Conservation (phyloP, 2,888 invertebrate genomes). For the Notocelia uddmanniana region DNA sequence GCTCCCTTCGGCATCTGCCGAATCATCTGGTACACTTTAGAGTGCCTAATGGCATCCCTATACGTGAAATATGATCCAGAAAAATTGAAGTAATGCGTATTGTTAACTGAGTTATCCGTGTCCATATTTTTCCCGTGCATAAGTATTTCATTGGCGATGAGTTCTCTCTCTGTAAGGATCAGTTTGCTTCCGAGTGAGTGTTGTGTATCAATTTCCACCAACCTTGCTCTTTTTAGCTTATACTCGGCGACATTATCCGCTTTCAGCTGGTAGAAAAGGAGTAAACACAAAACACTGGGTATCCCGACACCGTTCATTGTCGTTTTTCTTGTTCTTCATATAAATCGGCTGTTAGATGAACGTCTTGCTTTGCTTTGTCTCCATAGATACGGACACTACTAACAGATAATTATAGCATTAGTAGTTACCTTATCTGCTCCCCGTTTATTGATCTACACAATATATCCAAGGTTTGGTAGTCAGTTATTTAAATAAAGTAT, state of each 20-base stretch:
- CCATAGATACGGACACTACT: not conserved
- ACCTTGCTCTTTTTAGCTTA: not conserved
- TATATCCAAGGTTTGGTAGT: not conserved
- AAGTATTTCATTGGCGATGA: constrained; percentile 83
- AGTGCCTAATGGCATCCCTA: constrained; percentile 85
- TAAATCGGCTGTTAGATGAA: not conserved
- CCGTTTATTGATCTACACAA: not conserved
- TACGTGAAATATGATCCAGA: constrained; percentile 88
- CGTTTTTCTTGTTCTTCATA: not conserved
- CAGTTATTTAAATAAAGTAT: not conserved
- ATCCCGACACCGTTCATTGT: not conserved
- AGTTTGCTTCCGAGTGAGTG: constrained; percentile 80
- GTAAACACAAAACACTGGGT: constrained; percentile 1
- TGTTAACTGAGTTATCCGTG: constrained; percentile 74
- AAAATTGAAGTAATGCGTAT: constrained; percentile 86
- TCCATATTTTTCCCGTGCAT: constrained; percentile 86
- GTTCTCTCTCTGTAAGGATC: constrained; percentile 77
- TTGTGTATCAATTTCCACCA: not conserved
- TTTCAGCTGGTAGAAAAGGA: not conserved
- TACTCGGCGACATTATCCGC: not conserved
- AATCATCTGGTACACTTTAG: constrained; percentile 88
- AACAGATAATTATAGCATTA: too few species aligned
- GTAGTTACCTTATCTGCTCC: not conserved
- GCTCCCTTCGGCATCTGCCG: constrained; percentile 91
- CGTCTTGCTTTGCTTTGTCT: not conserved